phyloP scores from a whole-genome alignment of 2,888 invertebrate species.

The Nudaria mundana region DNA sequence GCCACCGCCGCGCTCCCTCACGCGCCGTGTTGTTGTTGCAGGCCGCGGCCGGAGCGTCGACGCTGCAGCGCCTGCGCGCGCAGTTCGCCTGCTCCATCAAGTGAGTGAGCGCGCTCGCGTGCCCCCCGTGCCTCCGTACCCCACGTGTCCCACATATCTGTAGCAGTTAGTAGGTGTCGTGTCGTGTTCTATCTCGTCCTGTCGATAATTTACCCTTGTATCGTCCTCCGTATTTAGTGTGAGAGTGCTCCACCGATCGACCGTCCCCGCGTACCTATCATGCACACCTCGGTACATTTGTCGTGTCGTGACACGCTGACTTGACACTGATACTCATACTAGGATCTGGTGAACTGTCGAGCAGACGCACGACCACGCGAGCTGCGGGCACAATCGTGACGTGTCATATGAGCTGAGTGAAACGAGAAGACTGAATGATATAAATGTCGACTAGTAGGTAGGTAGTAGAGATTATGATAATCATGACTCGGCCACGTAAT shows the following conservation, averaged over 20 bases:
- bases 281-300: no score
- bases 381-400: background rate
- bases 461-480: slow-evolving; percentile 24
- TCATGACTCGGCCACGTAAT: no score
- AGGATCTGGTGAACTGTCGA: no score
- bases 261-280: background rate
- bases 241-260: background rate
- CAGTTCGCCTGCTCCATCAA: slow-evolving; percentile 68
- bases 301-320: no score
- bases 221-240: background rate
- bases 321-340: no score
- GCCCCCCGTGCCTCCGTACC: slow-evolving; percentile 27
- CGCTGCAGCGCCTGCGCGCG: slow-evolving; percentile 64
- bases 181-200: slow-evolving; percentile 5
- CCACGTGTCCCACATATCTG: slow-evolving; percentile 31
- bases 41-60: slow-evolving; percentile 36
- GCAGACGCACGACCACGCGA: no score
- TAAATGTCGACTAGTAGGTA: slow-evolving; percentile 42
- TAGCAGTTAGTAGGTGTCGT: slow-evolving; percentile 15
- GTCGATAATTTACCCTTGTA: background rate
- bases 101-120: slow-evolving; percentile 33
- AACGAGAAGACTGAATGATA: slow-evolving; percentile 73
- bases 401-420: slow-evolving; percentile 55
- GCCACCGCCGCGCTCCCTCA: background rate
- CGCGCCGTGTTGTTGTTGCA: slow-evolving; percentile 18